Evolutionary conservation across 1,140 invertebrate species (phyloP).

Genomic region (Camponotus vicinus): DNA sequence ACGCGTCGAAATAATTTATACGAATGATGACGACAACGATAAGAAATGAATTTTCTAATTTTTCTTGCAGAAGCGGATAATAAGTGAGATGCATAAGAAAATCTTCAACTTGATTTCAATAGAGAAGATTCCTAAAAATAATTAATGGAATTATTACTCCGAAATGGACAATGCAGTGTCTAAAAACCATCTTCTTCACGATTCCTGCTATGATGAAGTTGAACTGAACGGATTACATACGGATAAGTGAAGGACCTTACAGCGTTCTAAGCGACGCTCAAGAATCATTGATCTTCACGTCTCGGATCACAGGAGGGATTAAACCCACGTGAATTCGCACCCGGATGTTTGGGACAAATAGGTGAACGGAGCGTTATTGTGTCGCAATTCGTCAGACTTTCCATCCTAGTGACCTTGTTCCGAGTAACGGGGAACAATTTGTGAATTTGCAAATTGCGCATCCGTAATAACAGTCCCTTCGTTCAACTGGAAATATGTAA

Average conservation of each 20-base stretch:
- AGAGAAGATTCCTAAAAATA: neutral
- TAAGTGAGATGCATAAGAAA: neutral
- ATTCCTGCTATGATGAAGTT: neutral
- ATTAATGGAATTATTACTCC: neutral
- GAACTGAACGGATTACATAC: neutral
- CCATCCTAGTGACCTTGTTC: constrained; percentile 18
- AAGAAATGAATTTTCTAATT: constrained; percentile 3
- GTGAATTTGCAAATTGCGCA: neutral
- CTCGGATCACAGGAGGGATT: neutral
- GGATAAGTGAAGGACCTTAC: constrained; percentile 4
- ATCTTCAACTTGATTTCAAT: neutral
- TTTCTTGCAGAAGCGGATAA: constrained; percentile 10
- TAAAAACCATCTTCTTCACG: neutral
- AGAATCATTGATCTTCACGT: constrained; percentile 12
- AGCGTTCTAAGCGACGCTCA: neutral
- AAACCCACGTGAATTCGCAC: neutral
- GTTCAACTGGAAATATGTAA: neutral
- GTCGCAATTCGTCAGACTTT: constrained; percentile 36
- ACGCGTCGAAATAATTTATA: neutral
- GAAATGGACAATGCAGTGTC: neutral
- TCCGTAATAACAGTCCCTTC: neutral
- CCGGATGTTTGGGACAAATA: constrained; percentile 1
- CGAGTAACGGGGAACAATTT: neutral
- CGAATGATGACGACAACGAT: neutral
- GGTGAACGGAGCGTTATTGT: neutral